Base-by-base conservation (phyloP, 35 echinoderm and acorn worm genomes). In the Heliocidaris erythrogramma region DNA sequence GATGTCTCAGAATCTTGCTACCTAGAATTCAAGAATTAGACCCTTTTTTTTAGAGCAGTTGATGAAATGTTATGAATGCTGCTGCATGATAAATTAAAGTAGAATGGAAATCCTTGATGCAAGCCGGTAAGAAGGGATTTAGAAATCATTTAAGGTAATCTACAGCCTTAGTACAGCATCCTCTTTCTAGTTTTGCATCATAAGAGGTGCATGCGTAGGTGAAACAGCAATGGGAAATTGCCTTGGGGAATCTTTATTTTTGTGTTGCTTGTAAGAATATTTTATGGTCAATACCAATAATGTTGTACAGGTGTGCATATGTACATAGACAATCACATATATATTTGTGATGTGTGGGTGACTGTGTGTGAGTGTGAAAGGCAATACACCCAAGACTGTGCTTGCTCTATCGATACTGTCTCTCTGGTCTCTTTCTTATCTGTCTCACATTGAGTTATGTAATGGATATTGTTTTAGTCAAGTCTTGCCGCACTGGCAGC, bases 251-350 rank as follows among this genome's bases (percentile, higher is more conserved):
- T 78, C 27, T 30, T 52, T 52, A 92, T 32, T 42, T 0, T 89
- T 13, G 24, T 48, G 18, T 48, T 48, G 4, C 16, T 59, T 92
- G 6, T 89, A 2, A 47, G 12, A 47, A 48, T 89, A 48, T 89
- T 89, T 47, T 89, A 48, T 89, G 12, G 31, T 89, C 29, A 47
- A 47, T 30, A 89, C 87, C 47, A 32, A 42, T 89, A n/a, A 47
- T 47, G 31, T 48, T 92, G 91, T 92, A 92, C 49, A 92, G 9
- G 29, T 92, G 48, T 92, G 91, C 7, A 92, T 59, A 92, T 92
- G 49, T 92, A 92, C 24, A 92, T 92, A 92, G 29, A 92, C 91
- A 50, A 14, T 31, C 61, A 69, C 17, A 6, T 56, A 52, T 59
- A 92, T 48, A 59, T 92, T 30, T 92, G 48, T 92, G 31, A 30